These are phyloP conservation scores for Lasioglossum baleicum DNA, from an alignment of 1,140 invertebrate species.

Conservation along the genomic window DNA sequence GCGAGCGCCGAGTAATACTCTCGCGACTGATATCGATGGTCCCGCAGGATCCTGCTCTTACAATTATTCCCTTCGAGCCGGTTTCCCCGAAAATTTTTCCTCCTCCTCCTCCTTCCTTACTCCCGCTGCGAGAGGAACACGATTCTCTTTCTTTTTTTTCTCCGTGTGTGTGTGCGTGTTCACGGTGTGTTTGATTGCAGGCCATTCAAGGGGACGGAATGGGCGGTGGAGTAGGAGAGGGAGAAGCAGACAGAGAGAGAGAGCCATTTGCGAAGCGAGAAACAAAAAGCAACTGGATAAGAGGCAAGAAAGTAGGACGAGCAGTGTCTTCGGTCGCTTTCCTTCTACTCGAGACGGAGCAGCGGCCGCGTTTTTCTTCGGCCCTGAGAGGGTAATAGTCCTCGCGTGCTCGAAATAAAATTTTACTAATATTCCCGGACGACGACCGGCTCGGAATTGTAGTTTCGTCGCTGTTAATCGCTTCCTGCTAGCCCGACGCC, in stretches of 20 bases:
- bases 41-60: not conserved
- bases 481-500: too few species aligned
- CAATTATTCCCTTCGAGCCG: conserved; percentile 15
- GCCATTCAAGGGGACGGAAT: conserved; percentile 34
- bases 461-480: conserved; percentile 21
- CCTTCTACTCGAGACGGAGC: not conserved
- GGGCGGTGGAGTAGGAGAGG: too few species aligned
- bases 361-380: not conserved
- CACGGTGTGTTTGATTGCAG: conserved; percentile 58
- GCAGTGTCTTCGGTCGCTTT: conserved; percentile 46
- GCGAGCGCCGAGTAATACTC: conserved; percentile 12
- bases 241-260: not conserved
- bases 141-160: too few species aligned
- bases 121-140: too few species aligned
- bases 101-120: not conserved
- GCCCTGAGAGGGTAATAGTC: conserved; percentile 37
- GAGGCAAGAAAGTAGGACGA: conserved; percentile 56
- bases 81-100: not conserved
- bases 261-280: conserved; percentile 44
- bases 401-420: conserved; percentile 40
- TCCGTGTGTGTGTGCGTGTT: conserved; percentile 47
- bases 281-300: conserved; percentile 42
- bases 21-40: conserved; percentile 13
- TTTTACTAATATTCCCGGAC: conserved; percentile 41
- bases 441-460: not conserved